Conservation (phyloP, 2,797 vertebrate genomes). For the Pachyuromys duprasi region DNA sequence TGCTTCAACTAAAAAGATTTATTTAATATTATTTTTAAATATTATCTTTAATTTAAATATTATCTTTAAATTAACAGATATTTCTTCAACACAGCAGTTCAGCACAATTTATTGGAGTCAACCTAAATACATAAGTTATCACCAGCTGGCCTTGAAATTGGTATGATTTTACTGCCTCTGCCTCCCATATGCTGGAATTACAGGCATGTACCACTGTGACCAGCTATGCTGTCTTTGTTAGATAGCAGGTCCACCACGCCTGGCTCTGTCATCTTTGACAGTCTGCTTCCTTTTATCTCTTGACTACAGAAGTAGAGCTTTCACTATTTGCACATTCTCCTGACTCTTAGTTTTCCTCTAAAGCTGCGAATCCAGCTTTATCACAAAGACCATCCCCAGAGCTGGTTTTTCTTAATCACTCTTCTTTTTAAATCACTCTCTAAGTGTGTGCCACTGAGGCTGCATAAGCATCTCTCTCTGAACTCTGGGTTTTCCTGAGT, state of each 20-base stretch:
- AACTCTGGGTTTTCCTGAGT: not conserved
- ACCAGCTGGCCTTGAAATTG: not conserved
- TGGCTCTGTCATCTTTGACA: not conserved
- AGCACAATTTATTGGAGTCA: conserved; percentile 18
- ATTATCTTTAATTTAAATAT: not conserved
- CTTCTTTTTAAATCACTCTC: not conserved
- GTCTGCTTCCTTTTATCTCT: not conserved
- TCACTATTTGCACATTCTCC: conserved; percentile 1
- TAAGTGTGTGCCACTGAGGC: not conserved
- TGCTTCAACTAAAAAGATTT: not conserved
- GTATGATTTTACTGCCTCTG: not conserved
- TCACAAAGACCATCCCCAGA: not conserved
- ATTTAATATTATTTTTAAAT: not conserved
- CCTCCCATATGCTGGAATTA: not conserved
- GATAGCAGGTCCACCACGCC: not conserved
- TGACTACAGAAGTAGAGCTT: not conserved
- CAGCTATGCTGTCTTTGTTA: not conserved
- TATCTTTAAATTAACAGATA: not conserved
- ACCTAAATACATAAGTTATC: not conserved
- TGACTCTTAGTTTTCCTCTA: conserved; percentile 36
- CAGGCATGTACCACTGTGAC: not conserved
- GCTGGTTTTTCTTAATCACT: not conserved
- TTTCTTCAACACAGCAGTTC: not conserved
- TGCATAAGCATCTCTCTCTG: conserved; percentile 46
- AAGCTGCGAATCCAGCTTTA: not conserved